phyloP scores from a whole-genome alignment of 2,888 invertebrate genomes.

The Cephus sareptanus region DNA sequence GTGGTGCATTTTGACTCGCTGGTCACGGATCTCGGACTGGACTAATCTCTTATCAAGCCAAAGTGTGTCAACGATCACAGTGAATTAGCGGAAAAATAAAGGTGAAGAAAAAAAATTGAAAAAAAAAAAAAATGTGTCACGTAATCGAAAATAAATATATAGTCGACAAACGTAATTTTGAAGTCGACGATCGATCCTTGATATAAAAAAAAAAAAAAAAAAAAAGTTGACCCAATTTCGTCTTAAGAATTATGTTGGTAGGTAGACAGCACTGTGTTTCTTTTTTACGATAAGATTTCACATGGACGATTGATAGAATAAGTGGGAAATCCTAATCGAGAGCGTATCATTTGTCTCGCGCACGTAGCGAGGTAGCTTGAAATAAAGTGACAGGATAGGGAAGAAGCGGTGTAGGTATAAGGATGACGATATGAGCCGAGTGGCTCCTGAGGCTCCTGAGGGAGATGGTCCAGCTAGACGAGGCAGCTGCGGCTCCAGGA shows the following conservation, averaged over 20 bases:
- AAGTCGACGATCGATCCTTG: no score
- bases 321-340: conserved; percentile 34
- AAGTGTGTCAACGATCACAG: not conserved
- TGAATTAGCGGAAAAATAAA: not conserved
- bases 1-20: not conserved
- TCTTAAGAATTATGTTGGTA: no score
- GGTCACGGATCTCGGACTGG: not conserved
- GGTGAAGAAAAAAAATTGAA: rapidly evolving
- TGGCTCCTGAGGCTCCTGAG: conserved; percentile 33
- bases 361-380: conserved; percentile 29
- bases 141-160: no score
- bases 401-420: conserved; percentile 31
- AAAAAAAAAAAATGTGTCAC: no score
- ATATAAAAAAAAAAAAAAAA: no score
- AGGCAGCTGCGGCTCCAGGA: conserved; percentile 42
- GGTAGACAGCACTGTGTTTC: no score
- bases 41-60: not conserved
- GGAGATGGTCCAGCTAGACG: conserved; percentile 34
- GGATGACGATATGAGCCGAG: conserved; percentile 42
- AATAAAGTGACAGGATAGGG: conserved; percentile 33
- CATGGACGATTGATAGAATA: not conserved
- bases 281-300: no score
- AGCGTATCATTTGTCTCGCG: conserved; percentile 33
- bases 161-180: no score
- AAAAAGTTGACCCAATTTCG: no score